Evolutionary conservation across 2,888 invertebrate species (phyloP).

Genomic region (Conistra vaccinii): DNA sequence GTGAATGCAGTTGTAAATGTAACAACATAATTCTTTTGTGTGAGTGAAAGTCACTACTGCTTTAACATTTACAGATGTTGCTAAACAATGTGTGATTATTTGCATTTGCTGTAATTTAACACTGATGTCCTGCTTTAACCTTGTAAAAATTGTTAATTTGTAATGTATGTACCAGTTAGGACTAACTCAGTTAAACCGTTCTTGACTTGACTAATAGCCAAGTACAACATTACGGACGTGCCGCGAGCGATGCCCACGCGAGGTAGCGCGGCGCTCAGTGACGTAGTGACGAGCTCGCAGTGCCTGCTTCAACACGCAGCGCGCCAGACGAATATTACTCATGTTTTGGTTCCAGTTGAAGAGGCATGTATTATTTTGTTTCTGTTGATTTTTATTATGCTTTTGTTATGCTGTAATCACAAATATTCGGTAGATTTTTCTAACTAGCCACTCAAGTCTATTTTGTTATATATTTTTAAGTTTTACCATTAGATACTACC

Average conservation of each 20-base stretch:
- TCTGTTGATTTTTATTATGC: constrained; percentile 87
- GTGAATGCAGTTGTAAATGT: constrained; percentile 33
- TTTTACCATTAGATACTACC: constrained; percentile 84
- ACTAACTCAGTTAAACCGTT: not conserved
- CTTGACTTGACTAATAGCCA: constrained; percentile 17
- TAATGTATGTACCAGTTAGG: constrained; percentile 21
- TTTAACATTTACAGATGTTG: constrained; percentile 38
- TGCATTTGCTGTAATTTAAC: constrained; percentile 53
- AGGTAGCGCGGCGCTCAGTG: not conserved
- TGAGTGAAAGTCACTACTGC: constrained; percentile 29
- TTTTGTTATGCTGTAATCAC: constrained; percentile 88
- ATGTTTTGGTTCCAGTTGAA: constrained; percentile 71
- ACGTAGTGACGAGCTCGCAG: not conserved
- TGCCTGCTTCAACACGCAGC: constrained; percentile 12
- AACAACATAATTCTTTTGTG: constrained; percentile 5
- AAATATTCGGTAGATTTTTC: constrained; percentile 84
- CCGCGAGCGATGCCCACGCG: not conserved
- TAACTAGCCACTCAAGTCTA: constrained; percentile 86
- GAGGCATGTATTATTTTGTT: constrained; percentile 82
- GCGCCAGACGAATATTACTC: constrained; percentile 68
- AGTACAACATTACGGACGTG: constrained; percentile 16
- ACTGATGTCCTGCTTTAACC: constrained; percentile 23
- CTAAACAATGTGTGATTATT: constrained; percentile 48
- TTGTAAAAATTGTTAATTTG: constrained; percentile 24
- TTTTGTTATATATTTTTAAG: constrained; percentile 90